Evolutionary conservation across 2,888 invertebrate species (phyloP), one percentile per base, ranked within the genome.

Genomic region (Idaea dimidiata): DNA sequence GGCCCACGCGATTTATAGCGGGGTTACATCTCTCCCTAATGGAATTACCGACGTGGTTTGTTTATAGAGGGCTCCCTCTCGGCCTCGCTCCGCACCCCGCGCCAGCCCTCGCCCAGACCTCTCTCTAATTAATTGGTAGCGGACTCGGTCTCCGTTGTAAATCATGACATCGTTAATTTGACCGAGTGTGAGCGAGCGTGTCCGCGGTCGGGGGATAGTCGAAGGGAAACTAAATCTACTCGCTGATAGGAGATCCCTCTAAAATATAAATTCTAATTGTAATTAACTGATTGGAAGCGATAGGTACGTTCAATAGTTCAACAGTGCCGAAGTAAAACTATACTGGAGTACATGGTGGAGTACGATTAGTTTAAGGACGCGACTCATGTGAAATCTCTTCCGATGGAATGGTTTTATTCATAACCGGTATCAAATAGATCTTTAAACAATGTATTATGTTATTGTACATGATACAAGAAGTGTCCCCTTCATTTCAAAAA

Each of bases 1-100:
- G 60, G 14, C 33, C 16, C 17, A 66, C 68, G 66, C 62, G 66
- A 86, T 87, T 84, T 84, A 86, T 80, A 70, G 79, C 77, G 78
- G 83, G 83, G 82, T 80, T 81, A 80, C 80, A 76, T 80, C 73
- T 76, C 78, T 79, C 79, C 78, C 82, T 88, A 87, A 88, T 87
- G 88, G 88, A 83, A 86, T 86, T 85, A 86, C 81, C 77, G 79
- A 77, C 78, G 76, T 76, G 74, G 78, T 78, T 83, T 81, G 84
- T 84, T 83, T 83, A 83, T 17, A 73, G 66, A 72, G 73, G 72
- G 69, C 72, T 71, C 73, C 69, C 32, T 69, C 68, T 64, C 64
- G 59, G 54, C 56, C 58, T 53, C 18, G 0, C 54, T 10, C 24
- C 62, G n/a, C 53, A n/a, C n/a, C 59, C 24, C 58, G 7, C 54